Evolutionary conservation across 2,888 invertebrate species (phyloP).

Genomic region (Koerneria pararmatus): DNA sequence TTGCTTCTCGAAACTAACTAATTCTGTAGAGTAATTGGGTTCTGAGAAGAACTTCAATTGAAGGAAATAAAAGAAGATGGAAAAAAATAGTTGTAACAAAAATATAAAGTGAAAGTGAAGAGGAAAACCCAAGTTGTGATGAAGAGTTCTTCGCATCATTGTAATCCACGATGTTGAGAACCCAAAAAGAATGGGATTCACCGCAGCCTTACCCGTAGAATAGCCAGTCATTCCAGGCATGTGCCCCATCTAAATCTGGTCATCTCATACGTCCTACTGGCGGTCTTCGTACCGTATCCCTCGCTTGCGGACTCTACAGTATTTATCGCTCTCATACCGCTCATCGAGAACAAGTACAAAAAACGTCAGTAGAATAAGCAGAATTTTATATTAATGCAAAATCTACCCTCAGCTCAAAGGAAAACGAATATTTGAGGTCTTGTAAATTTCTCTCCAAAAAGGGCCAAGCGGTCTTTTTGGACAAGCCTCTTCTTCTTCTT

Average conservation of each 20-base stretch:
- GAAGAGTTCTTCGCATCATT: too few relatives aligned
- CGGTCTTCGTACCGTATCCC: constrained; percentile 94
- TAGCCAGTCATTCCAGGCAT: constrained; percentile 55
- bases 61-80: too few relatives aligned
- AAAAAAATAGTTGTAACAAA: too few relatives aligned
- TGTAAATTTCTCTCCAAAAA: constrained; percentile 28
- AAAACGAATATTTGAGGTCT: too few relatives aligned
- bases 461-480: background rate
- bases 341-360: constrained; percentile 74
- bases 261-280: constrained; percentile 67
- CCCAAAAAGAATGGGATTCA: background rate
- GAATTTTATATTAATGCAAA: constrained; percentile 79
- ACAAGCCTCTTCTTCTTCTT: background rate
- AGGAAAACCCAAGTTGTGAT: too few relatives aligned
- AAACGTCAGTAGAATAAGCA: constrained; percentile 65
- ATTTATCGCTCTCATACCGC: constrained; percentile 81
- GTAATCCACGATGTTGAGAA: too few relatives aligned
- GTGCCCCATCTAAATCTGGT: constrained; percentile 64
- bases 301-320: constrained; percentile 90
- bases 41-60: too few relatives aligned
- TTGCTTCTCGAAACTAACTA: too few relatives aligned
- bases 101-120: too few relatives aligned
- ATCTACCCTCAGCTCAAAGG: background rate
- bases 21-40: too few relatives aligned
- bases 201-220: background rate